Conservation (phyloP, 2,113 vertebrate genomes). For the Trinectes maculatus region DNA sequence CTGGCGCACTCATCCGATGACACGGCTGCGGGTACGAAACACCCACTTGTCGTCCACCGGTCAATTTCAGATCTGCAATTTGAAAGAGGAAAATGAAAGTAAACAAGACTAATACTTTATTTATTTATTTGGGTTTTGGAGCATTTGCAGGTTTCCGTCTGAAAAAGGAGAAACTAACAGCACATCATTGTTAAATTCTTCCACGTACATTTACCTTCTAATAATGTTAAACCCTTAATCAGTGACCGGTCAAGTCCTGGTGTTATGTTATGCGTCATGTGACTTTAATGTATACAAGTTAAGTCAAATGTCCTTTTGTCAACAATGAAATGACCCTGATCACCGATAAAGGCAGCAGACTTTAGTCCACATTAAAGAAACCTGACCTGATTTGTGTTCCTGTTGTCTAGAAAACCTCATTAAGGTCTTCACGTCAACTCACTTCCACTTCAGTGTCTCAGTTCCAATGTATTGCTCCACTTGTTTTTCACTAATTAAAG, state of each 20-base stretch:
- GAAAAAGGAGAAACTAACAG: too few relatives aligned
- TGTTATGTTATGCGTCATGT: background rate
- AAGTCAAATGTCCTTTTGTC: constrained; percentile 37
- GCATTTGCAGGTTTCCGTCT: too few relatives aligned
- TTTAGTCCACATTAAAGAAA: constrained; percentile 50
- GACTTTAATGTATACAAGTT: constrained; percentile 4
- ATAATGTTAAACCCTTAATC: constrained; percentile 49
- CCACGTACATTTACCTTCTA: constrained; percentile 32
- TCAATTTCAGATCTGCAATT: background rate
- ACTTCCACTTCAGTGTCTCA: constrained; percentile 5
- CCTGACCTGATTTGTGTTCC: constrained; percentile 60
- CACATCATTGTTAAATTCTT: too few relatives aligned
- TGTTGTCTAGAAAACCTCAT: constrained; percentile 43
- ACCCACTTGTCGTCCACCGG: background rate
- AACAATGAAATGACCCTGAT: constrained; percentile 14
- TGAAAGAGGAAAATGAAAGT: background rate
- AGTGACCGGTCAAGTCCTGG: constrained; percentile 9
- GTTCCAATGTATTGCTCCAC: too few relatives aligned
- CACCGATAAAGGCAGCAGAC: constrained; percentile 35
- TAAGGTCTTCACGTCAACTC: constrained; percentile 54
- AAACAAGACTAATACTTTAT: background rate
- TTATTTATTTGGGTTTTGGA: too few relatives aligned
- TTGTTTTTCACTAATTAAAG: too few relatives aligned
- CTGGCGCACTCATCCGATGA: constrained; percentile 19
- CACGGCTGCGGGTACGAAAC: background rate